A percentile compares a stretch with the other conserved stretches of the same genome.
These are phyloP conservation scores for Drosophila sturtevanti DNA, from an alignment of 1,140 invertebrate genomes.

Conservation along the genomic window DNA sequence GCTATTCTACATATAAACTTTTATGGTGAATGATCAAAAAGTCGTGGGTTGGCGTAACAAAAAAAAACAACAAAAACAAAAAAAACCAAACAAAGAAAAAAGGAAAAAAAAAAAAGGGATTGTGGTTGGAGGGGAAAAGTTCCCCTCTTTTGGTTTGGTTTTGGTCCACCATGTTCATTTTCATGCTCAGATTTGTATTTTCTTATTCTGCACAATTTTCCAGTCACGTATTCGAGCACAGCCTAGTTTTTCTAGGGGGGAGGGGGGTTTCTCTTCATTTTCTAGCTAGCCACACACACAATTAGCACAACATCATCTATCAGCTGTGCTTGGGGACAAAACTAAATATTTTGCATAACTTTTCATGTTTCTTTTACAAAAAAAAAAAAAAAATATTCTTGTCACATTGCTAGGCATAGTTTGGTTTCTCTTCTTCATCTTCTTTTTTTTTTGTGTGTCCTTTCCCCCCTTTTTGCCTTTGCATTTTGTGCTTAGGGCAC, in stretches of 20 bases:
- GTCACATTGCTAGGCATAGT: conserved; percentile 39
- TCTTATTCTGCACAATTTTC: neutral
- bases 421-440: conserved; percentile 6
- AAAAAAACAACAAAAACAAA: too few species aligned
- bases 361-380: conserved; percentile 10
- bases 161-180: neutral
- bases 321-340: conserved; percentile 16
- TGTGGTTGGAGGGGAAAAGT: neutral
- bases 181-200: neutral
- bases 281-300: conserved; percentile 35
- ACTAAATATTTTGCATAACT: conserved; percentile 46
- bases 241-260: conserved; percentile 3
- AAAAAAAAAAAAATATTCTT: conserved; percentile 31
- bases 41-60: neutral
- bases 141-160: neutral
- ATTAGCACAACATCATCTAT: conserved; percentile 42
- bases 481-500: conserved; percentile 32
- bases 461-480: neutral
- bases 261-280: neutral
- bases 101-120: neutral
- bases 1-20: conserved; percentile 5
- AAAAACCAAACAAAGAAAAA: too few species aligned
- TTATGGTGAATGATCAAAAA: conserved; percentile 5
- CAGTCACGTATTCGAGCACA: conserved; percentile 9
- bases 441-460: neutral